A percentile compares a stretch with the other conserved stretches of the same genome.
Conservation (phyloP, 2,113 vertebrate species). For the Fulmarus glacialis region DNA sequence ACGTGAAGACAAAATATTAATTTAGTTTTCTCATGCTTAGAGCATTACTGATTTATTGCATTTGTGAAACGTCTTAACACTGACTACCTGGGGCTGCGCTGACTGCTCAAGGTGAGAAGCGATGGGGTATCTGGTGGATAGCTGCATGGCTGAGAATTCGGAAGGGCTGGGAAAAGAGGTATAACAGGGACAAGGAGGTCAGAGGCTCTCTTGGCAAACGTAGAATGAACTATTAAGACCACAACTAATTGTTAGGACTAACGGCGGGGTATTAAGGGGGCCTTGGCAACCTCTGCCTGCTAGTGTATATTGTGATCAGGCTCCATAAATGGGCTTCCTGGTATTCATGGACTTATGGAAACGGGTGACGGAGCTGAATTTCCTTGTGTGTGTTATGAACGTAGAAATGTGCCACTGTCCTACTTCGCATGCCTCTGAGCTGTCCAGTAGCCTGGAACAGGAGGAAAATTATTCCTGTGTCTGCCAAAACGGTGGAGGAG, state of each 20-base stretch:
- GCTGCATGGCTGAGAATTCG: background rate
- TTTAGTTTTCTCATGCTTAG: background rate
- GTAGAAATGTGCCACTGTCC: background rate
- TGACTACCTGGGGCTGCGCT: background rate
- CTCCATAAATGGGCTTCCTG: background rate
- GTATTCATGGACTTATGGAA: background rate
- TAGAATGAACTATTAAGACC: background rate
- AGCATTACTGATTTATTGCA: rapidly evolving
- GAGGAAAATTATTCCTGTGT: background rate
- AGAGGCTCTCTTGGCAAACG: background rate
- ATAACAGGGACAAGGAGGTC: no score
- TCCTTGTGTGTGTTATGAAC: background rate
- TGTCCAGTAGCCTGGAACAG: background rate
- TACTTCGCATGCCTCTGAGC: background rate
- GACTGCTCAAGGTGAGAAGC: background rate
- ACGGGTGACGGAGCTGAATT: background rate
- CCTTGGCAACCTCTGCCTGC: background rate
- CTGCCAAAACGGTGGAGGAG: background rate
- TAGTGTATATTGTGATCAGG: background rate
- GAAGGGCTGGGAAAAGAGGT: background rate
- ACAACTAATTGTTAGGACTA: background rate
- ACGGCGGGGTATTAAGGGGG: rapidly evolving
- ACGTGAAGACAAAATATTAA: background rate
- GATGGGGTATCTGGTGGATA: background rate
- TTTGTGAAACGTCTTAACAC: background rate